Base-by-base conservation (phyloP, 2,113 vertebrate genomes). In the Eurystomus gularis region DNA sequence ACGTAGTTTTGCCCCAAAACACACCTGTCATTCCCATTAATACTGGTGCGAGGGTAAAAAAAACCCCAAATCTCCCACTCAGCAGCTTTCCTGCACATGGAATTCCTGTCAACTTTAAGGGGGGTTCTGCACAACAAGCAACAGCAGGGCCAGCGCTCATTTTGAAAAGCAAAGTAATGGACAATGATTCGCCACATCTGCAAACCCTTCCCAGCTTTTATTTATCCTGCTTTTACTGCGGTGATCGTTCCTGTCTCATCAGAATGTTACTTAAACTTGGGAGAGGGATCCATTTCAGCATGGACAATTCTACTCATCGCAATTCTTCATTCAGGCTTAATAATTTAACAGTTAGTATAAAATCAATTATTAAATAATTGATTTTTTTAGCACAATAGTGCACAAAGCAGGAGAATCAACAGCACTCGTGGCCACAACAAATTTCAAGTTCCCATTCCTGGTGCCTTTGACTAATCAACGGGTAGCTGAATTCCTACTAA, bases 261-360 rank as follows among this genome's bases (percentile, higher is more conserved):
- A 85, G 48, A 94, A 82, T 64, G 57, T 86, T 97, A 93, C 95
- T 97, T 95, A 91, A 96, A 97, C 35, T 93, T 88, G 44, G 40
- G 37, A 95, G 83, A 96, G 64, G 64, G 97, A 96, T 81, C 83
- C 88, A 95, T 96, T 94, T 96, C 94, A 97, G 91, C 91, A 84
- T 70, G 82, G 83, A 86, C 55, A 96, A 97, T 98, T 94, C 44
- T 92, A 96, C 85, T 80, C 88, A 82, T 97, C 96, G 93, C 95
- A 98, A 97, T 96, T 95, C 95, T 97, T 98, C 96, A 97, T 98
- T 97, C 97, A 97, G 95, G 94, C 90, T 96, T 96, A 95, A 94
- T 95, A 97, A 97, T 97, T 95, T 97, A 97, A 96, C 91, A 75
- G 83, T 96, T 96, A 92, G 82, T 89, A 96, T 93, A 97, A 97